These are phyloP conservation scores for Bellardia pandia DNA, from an alignment of 2,888 invertebrate species.

Conservation along the genomic window DNA sequence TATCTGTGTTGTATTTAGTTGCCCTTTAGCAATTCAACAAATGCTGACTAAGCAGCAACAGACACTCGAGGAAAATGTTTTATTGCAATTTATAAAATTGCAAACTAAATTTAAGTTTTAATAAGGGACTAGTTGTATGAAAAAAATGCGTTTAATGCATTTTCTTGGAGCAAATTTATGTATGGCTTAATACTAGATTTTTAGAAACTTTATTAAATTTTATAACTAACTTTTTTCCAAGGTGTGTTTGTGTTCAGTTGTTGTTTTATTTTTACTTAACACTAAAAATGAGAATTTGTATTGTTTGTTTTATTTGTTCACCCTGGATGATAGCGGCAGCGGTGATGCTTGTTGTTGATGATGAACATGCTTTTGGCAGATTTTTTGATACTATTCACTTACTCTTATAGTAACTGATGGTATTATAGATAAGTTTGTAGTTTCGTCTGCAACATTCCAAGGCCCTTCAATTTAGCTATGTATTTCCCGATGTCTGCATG, in stretches of 20 bases:
- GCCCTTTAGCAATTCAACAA: constrained; percentile 56
- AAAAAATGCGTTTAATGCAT: too few species aligned
- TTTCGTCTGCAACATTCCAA: too few species aligned
- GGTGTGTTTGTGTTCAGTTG: not conserved
- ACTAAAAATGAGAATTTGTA: constrained; percentile 47
- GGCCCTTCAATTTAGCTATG: too few species aligned
- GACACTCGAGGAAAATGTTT: constrained; percentile 27
- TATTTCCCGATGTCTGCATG: too few species aligned
- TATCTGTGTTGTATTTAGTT: constrained; percentile 29
- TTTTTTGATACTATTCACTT: not conserved
- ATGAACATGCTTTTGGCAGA: constrained; percentile 59
- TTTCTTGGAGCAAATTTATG: too few species aligned
- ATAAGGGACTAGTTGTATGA: too few species aligned
- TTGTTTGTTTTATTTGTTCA: constrained; percentile 12
- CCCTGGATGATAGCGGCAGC: constrained; percentile 47
- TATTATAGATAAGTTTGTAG: too few species aligned
- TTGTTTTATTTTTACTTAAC: constrained; percentile 25
- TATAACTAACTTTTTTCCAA: constrained; percentile 7
- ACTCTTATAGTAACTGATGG: too few species aligned
- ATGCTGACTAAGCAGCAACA: constrained; percentile 52
- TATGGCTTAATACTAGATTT: too few species aligned
- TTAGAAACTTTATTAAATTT: too few species aligned
- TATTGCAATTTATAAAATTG: too few species aligned
- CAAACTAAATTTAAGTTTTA: too few species aligned
- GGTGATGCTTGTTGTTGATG: constrained; percentile 51